Evolutionary conservation across 2,797 vertebrate species (phyloP).

Genomic region (Peromyscus eremicus): DNA sequence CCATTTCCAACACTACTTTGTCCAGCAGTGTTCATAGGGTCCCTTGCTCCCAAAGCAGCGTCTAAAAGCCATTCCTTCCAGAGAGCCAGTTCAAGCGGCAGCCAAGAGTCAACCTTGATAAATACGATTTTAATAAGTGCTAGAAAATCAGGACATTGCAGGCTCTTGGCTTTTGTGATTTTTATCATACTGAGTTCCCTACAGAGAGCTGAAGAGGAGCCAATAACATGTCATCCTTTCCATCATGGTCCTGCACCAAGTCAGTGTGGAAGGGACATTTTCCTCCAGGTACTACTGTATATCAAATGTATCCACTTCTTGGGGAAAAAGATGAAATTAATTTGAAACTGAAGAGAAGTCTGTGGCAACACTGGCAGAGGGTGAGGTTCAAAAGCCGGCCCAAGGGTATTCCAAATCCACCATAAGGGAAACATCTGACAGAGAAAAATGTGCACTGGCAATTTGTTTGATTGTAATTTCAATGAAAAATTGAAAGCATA

Average conservation of each 20-base stretch:
- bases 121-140: conserved; percentile 81
- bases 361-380: conserved; percentile 72
- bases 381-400: conserved; percentile 64
- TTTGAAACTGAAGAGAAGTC: conserved; percentile 74
- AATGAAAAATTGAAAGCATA: conserved; percentile 83
- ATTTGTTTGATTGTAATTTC: conserved; percentile 81
- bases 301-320: conserved; percentile 61
- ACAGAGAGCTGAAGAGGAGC: conserved; percentile 69
- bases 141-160: conserved; percentile 83
- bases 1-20: conserved; percentile 53
- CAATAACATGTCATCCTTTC: conserved; percentile 61
- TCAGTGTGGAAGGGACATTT: conserved; percentile 63
- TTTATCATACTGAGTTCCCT: conserved; percentile 66
- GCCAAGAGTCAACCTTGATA: conserved; percentile 77
- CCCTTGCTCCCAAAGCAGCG: conserved; percentile 57
- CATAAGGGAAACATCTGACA: conserved; percentile 75
- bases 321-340: conserved; percentile 63
- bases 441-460: conserved; percentile 81
- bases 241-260: conserved; percentile 57
- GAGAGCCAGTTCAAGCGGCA: conserved; percentile 65
- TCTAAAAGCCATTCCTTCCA: conserved; percentile 68
- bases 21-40: conserved; percentile 40
- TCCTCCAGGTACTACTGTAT: conserved; percentile 74
- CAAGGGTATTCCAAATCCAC: conserved; percentile 67
- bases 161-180: conserved; percentile 76